Conservation (phyloP, 2,797 vertebrate species). For the Gadopsis marmoratus region DNA sequence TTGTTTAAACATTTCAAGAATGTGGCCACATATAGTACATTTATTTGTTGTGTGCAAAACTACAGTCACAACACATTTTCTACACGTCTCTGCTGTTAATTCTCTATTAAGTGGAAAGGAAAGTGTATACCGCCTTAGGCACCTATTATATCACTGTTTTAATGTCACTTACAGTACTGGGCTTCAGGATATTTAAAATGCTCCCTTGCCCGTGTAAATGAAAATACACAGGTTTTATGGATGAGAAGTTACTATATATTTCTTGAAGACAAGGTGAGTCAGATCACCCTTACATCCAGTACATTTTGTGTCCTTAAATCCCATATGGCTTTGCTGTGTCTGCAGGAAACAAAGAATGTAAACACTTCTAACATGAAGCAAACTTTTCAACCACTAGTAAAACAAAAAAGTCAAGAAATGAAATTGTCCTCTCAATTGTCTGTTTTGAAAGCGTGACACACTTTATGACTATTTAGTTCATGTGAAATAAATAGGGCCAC, state of each 20-base stretch:
- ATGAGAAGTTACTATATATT: not conserved
- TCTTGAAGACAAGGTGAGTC: constrained; percentile 9
- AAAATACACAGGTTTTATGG: not conserved
- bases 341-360: constrained; percentile 7
- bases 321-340: not conserved
- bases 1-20: not conserved
- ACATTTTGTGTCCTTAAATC: constrained; percentile 5
- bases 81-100: not conserved
- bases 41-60: not conserved
- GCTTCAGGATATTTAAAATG: not conserved
- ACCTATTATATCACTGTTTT: not conserved
- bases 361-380: not conserved
- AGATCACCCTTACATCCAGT: not conserved
- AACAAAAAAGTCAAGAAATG: not conserved
- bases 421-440: not conserved
- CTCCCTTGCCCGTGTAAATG: not conserved
- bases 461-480: not conserved
- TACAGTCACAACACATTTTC: not conserved
- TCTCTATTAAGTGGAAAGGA: not conserved
- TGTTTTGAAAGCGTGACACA: not conserved
- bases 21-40: not conserved
- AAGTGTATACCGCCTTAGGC: not conserved
- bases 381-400: not conserved
- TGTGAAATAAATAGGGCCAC: not conserved
- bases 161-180: not conserved